These are phyloP conservation scores for Tauraco erythrolophus DNA, from an alignment of 2,113 vertebrate genomes.

Conservation along the genomic window DNA sequence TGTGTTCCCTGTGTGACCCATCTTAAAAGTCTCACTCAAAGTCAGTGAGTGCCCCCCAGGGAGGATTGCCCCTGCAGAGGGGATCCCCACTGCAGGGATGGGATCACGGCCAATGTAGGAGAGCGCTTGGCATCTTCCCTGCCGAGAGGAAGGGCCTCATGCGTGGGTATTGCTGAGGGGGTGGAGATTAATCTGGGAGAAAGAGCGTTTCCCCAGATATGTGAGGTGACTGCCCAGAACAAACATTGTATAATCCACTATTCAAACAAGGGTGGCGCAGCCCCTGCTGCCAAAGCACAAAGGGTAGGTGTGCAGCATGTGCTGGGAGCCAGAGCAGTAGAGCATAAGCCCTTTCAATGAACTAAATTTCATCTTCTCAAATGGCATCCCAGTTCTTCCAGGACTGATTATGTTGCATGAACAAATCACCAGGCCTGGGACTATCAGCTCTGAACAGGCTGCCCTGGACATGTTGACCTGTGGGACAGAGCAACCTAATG, in stretches of 20 bases:
- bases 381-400: not conserved
- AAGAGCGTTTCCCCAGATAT: accelerated
- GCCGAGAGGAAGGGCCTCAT: not conserved
- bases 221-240: not conserved
- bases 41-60: not conserved
- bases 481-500: not conserved
- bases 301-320: not conserved
- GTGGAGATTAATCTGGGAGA: not conserved
- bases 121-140: not conserved
- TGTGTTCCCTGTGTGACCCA: not conserved
- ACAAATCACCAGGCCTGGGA: not conserved
- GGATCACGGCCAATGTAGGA: not conserved
- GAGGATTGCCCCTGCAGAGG: not conserved
- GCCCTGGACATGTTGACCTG: accelerated
- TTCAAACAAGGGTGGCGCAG: not conserved
- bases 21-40: not conserved
- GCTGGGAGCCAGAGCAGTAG: not conserved
- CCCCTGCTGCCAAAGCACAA: not conserved
- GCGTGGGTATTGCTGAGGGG: accelerated
- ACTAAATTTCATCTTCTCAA: not conserved
- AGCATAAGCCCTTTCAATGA: not conserved
- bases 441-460: not conserved
- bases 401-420: not conserved
- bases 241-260: not conserved
- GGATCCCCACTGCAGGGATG: not conserved